Base-by-base conservation (phyloP, 2,888 invertebrate genomes). In the Ochropacha duplaris region DNA sequence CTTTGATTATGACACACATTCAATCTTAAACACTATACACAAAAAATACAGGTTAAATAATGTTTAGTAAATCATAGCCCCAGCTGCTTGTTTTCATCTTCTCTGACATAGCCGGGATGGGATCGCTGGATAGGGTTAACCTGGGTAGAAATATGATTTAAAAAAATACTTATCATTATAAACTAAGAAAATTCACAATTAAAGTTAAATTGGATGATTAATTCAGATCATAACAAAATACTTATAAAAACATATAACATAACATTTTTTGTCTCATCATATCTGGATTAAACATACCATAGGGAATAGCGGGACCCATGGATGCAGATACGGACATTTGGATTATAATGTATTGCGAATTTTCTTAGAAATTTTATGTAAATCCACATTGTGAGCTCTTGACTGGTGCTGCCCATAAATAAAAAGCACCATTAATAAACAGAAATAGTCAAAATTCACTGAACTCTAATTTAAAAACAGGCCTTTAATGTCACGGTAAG, bases 11-110 rank as follows among this genome's bases (percentile, higher is more conserved):
- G 24, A 28, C 19, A 51, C 28, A 31, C 22, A 55, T 52, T 57
- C 52, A 57, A 56, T 54, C 36, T 60, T 8, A 57, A 31, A 57
- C 54, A 24, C 28, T 50, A 54, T 54, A 54, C 55, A 51, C 50
- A 61, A 58, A 49, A 57, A 60, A 59, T n/a, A 60, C 59, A 57
- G n/a, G 19, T 68, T 56, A 57, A 56, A 57, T 57, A 61, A 52
- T 57, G 14, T 36, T 36, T n/a, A 36, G 54, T 61, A 57, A 66
- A 60, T 65, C 68, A 77, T 74, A 88, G 91, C 92, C 83, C 89
- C 91, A 92, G 89, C 91, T 92, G 92, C 88, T 91, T 92, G 91
- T 91, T 92, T 89, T 87, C 85, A 69, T 86, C 87, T 87, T 84
- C 87, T 81, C 77, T 86, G 90, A 86, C 88, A 90, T 89, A 77